A percentile compares a stretch with the other conserved stretches of the same genome.
Conservation (phyloP, 2,113 vertebrate species). For the Hystrix brachyura region DNA sequence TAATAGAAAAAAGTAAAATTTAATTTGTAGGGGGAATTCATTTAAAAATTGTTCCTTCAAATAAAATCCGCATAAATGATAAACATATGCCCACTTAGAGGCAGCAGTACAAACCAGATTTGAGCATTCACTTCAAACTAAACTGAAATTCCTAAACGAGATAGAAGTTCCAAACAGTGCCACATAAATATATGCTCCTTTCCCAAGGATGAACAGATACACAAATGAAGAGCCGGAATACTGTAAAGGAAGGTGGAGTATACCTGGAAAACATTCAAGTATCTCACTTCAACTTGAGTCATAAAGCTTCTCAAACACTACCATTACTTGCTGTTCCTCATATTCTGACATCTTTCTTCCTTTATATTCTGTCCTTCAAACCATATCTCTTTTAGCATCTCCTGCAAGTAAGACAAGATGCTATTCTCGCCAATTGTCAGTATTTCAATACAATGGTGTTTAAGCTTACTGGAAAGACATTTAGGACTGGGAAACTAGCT, state of each 20-base stretch:
- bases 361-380: not conserved
- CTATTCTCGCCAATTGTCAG: not conserved
- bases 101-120: not conserved
- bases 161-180: not conserved
- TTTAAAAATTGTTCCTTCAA: constrained; percentile 26
- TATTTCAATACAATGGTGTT: not conserved
- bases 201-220: not conserved
- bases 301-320: not conserved
- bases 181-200: not conserved
- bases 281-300: not conserved
- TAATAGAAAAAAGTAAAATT: not conserved
- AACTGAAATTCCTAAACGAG: constrained; percentile 18
- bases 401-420: not conserved
- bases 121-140: constrained; percentile 42
- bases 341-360: not conserved
- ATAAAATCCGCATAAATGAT: constrained; percentile 4
- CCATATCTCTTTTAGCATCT: not conserved
- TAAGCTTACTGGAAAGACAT: not conserved
- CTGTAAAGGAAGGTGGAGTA: not conserved
- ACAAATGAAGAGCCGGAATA: not conserved
- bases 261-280: not conserved
- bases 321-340: not conserved
- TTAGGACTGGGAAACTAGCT: not conserved
- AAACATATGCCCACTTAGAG: constrained; percentile 12
- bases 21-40: constrained; percentile 34